phyloP scores from a whole-genome alignment of 1,140 invertebrate species.

The Neuroterus valhalla region DNA sequence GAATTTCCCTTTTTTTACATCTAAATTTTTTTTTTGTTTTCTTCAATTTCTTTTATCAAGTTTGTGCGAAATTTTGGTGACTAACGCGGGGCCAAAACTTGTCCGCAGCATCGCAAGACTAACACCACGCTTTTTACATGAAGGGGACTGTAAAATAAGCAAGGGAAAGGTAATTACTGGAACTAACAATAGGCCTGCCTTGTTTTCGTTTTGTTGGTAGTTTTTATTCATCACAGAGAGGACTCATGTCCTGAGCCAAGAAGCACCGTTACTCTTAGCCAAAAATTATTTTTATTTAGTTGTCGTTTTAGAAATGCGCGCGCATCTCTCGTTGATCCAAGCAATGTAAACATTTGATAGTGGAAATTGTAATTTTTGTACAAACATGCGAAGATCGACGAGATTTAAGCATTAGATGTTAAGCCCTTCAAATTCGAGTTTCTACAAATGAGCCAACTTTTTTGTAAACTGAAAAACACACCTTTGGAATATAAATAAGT shows the following conservation, averaged over 20 bases:
- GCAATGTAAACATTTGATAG: not conserved
- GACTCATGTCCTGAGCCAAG: constrained; percentile 42
- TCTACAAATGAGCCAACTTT: not conserved
- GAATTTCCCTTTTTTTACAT: constrained; percentile 30
- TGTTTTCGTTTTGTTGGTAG: constrained; percentile 49
- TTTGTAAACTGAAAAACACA: not conserved
- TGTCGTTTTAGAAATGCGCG: constrained; percentile 54
- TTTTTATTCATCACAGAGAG: constrained; percentile 41
- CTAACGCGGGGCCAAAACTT: constrained; percentile 35
- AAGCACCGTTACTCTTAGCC: constrained; percentile 72
- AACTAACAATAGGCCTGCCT: constrained; percentile 56
- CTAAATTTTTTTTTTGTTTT: constrained; percentile 33
- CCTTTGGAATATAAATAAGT: not conserved
- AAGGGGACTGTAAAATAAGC: constrained; percentile 51
- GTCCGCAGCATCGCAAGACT: constrained; percentile 41
- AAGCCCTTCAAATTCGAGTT: not conserved
- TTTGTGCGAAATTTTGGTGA: constrained; percentile 32
- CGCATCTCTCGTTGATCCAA: not conserved
- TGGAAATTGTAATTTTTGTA: constrained; percentile 33
- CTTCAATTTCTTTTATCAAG: not conserved
- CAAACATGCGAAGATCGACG: constrained; percentile 32
- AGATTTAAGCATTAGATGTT: constrained; percentile 20
- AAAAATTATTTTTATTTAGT: constrained; percentile 75
- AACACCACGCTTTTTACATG: constrained; percentile 42
- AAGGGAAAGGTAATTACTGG: constrained; percentile 69